Base-by-base conservation (phyloP, 2,888 invertebrate genomes). In the Xestia sexstrigata region DNA sequence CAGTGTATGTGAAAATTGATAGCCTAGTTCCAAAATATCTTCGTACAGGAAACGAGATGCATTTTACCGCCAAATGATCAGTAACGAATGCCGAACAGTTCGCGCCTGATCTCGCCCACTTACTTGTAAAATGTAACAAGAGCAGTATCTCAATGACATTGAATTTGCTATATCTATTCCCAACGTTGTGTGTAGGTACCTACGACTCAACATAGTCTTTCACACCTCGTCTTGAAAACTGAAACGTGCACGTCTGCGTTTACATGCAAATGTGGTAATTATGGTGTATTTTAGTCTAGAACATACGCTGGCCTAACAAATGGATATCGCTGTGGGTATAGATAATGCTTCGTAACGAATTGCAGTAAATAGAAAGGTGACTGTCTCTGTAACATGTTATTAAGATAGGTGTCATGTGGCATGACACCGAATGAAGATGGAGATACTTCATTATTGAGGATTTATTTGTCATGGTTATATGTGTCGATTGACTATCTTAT, bases 131-230 rank as follows among this genome's bases (percentile, higher is more conserved):
- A 79, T 68, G 74, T 73, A 68, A 76, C 73, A 55, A 75, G 69
- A 65, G 55, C 70, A 71, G 65, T 76, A 76, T 80, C 73, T 69
- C 67, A 68, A 66, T 78, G 87, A 79, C 87, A 87, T 87, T 85
- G 83, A 85, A 81, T 67, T 63, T 45, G 39, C 75, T 73, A 70
- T 63, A 60, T 84, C 35, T 69, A 47, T 30, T n/a, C 66, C n/a
- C 6, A 60, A 76, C 75, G 76, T 77, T 78, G 74, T 60, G 26
- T 75, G 63, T 42, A 42, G 1, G 42, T 42, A 72, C n/a, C 52
- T 63, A 70, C 30, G 45, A 70, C 58, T 60, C 65, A 66, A 70
- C 68, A 70, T 52, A 68, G 26, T 66, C 45, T 70, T 69, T 71
- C 74, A 70, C 73, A 72, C 74, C 69, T 74, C 45, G 8, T n/a